These are phyloP conservation scores for Heloderma charlesbogerti DNA, from an alignment of 2,113 vertebrate species.

Conservation along the genomic window DNA sequence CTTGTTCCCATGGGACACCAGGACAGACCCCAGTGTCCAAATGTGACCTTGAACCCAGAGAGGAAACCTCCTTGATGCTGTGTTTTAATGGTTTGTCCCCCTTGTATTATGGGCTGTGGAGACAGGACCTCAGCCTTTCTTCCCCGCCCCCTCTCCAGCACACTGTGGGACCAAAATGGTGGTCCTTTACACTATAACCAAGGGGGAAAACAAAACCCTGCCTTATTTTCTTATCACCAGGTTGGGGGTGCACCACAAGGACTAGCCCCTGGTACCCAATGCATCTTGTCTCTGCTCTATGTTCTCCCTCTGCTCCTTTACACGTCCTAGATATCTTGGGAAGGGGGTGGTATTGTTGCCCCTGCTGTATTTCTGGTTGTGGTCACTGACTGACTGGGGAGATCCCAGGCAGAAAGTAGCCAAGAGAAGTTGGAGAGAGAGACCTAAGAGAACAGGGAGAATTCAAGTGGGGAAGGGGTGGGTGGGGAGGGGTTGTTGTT, in stretches of 20 bases:
- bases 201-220: background rate
- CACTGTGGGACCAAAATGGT: conserved; percentile 9
- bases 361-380: background rate
- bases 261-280: background rate
- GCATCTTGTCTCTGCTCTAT: background rate
- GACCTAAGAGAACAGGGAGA: background rate
- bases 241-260: background rate
- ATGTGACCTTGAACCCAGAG: background rate
- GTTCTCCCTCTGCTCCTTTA: background rate
- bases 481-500: background rate
- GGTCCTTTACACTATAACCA: background rate
- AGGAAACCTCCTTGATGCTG: background rate
- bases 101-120: background rate
- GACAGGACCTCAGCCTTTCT: background rate
- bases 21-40: background rate
- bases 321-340: background rate
- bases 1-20: background rate
- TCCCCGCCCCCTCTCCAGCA: background rate
- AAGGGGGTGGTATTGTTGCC: background rate
- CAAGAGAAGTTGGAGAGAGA: background rate
- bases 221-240: background rate
- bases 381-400: background rate
- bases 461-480: background rate
- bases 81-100: conserved; percentile 22
- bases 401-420: background rate